Conservation (phyloP, 2,113 vertebrate genomes). For the Misgurnus mizolepis region DNA sequence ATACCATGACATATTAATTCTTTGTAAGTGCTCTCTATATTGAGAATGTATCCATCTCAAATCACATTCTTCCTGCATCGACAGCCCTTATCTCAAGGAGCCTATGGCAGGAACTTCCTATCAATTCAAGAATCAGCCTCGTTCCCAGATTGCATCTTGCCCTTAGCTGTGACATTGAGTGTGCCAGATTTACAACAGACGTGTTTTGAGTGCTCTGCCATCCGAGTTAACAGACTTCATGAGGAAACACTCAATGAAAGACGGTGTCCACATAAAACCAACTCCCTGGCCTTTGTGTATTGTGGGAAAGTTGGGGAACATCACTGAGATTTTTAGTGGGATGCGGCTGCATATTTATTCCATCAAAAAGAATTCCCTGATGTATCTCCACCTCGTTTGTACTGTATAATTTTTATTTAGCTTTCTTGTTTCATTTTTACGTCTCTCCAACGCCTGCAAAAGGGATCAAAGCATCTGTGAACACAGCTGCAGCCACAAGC, state of each 20-base stretch:
- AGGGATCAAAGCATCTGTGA: constrained; percentile 7
- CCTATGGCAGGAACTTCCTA: background rate
- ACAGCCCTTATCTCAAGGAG: background rate
- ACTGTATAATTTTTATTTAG: too few relatives aligned
- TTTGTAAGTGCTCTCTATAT: too few relatives aligned
- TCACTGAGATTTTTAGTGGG: constrained; percentile 22
- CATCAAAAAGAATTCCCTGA: constrained; percentile 26
- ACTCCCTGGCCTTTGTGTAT: background rate
- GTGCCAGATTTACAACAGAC: constrained; percentile 11
- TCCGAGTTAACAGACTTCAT: background rate
- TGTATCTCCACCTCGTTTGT: background rate
- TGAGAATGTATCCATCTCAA: background rate
- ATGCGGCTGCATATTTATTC: constrained; percentile 18
- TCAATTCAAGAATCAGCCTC: background rate
- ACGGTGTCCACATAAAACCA: background rate
- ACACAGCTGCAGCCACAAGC: constrained; percentile 28
- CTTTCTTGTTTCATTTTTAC: background rate
- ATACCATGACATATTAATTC: too few relatives aligned
- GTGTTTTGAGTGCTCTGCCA: background rate
- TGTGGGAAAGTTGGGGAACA: constrained; percentile 11
- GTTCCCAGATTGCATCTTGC: background rate
- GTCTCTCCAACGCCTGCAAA: background rate
- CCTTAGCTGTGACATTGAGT: constrained; percentile 11
- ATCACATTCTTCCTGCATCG: background rate
- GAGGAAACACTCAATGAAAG: background rate